Percentiles rank a stretch among this genome's conserved stretches.
These are phyloP conservation scores for Butorides virescens DNA, from an alignment of 2,113 vertebrate species.

Conservation along the genomic window DNA sequence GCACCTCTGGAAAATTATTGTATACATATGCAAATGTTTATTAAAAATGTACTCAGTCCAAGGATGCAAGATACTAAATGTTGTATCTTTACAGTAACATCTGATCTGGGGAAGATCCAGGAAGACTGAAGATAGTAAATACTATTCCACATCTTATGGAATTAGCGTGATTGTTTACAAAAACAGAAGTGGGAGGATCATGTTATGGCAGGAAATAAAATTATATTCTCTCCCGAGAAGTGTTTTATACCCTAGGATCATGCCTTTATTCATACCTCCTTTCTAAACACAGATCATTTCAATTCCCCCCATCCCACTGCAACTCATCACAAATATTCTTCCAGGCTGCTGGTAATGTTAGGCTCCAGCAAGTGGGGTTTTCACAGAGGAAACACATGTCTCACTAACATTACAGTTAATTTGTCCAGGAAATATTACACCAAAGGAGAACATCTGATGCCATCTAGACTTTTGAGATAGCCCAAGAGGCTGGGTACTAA, in stretches of 20 bases:
- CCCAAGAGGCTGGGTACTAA: background rate
- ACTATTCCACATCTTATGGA: background rate
- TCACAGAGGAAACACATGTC: background rate
- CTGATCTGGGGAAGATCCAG: background rate
- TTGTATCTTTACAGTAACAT: background rate
- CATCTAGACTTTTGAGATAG: background rate
- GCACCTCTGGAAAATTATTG: background rate
- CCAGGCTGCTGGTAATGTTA: too few species aligned
- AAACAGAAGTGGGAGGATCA: background rate
- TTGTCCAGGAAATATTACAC: background rate
- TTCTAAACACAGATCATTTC: background rate
- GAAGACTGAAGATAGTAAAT: background rate
- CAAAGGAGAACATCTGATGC: background rate
- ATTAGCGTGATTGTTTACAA: background rate
- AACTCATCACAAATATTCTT: background rate
- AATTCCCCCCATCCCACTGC: background rate
- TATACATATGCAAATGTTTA: background rate
- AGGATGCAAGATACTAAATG: background rate
- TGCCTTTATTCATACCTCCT: background rate
- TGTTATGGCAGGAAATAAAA: background rate
- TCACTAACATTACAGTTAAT: background rate
- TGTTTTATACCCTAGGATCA: background rate
- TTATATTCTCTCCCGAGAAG: background rate
- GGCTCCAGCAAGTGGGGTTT: background rate
- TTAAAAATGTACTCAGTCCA: background rate